Conservation (phyloP, 2,113 vertebrate genomes). For the Polyodon spathula region DNA sequence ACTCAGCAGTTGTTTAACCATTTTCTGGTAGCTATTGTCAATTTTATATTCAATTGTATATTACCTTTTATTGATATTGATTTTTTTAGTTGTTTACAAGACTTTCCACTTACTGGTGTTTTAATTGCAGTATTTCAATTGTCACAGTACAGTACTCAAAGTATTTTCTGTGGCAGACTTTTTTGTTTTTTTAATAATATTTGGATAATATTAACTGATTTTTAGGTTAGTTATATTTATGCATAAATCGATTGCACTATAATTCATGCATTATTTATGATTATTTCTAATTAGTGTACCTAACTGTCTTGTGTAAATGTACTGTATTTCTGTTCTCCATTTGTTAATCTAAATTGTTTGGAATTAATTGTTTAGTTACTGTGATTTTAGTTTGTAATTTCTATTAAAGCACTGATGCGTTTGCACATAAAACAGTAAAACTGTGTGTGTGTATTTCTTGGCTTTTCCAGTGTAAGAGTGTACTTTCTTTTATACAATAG, state of each 20-base stretch:
- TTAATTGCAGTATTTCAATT: conserved; percentile 76
- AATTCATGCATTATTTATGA: conserved; percentile 79
- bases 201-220: conserved; percentile 67
- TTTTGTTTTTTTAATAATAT: conserved; percentile 40
- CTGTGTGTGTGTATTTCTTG: conserved; percentile 38
- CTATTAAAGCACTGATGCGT: conserved; percentile 86
- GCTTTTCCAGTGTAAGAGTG: conserved; percentile 35
- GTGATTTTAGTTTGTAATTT: conserved; percentile 86
- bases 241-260: conserved; percentile 97
- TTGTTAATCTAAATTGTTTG: conserved; percentile 66
- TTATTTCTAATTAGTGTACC: conserved; percentile 75
- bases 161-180: conserved; percentile 71
- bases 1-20: conserved; percentile 69
- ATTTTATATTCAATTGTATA: conserved; percentile 83
- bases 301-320: conserved; percentile 83
- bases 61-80: conserved; percentile 59
- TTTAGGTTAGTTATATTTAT: conserved; percentile 83
- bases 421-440: conserved; percentile 74
- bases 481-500: too few relatives aligned
- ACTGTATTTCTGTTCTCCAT: conserved; percentile 81
- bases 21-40: conserved; percentile 78
- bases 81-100: conserved; percentile 66
- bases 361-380: conserved; percentile 76
- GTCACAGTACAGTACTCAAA: conserved; percentile 63
- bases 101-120: conserved; percentile 54